phyloP scores from a whole-genome alignment of 2,888 invertebrate genomes.

The Sphaeridia pumilis region DNA sequence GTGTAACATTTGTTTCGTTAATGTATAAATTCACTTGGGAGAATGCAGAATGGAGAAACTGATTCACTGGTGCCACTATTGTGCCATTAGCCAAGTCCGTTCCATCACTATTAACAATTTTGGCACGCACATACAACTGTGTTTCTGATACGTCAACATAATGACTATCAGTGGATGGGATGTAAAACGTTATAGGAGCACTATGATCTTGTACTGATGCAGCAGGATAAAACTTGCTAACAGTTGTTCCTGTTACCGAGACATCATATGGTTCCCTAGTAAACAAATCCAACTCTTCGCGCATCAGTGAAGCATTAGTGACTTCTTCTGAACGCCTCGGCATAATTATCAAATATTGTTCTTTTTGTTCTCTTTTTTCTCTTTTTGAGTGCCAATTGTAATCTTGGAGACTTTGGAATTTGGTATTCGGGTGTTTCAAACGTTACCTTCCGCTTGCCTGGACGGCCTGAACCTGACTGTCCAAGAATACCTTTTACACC shows the following conservation, averaged over 20 bases:
- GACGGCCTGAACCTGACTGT: slow-evolving; percentile 12
- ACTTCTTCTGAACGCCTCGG: neutral
- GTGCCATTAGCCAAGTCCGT: neutral
- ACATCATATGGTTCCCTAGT: slow-evolving; percentile 16
- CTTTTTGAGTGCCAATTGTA: neutral
- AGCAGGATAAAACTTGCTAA: slow-evolving; percentile 7
- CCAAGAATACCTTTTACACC: neutral
- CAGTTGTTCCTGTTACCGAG: neutral
- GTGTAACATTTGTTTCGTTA: neutral
- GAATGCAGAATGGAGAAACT: slow-evolving; percentile 16
- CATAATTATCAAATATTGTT: neutral
- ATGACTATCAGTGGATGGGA: slow-evolving; percentile 17
- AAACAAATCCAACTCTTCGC: slow-evolving; percentile 20
- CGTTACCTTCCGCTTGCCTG: neutral
- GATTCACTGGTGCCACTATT: slow-evolving; percentile 14
- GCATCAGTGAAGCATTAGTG: neutral
- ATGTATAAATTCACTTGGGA: slow-evolving; percentile 10
- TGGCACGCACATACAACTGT: slow-evolving; percentile 10
- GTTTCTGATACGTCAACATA: slow-evolving; percentile 15
- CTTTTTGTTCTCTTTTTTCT: too few species aligned
- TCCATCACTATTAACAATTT: slow-evolving; percentile 2
- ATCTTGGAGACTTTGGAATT: neutral
- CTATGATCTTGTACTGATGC: neutral
- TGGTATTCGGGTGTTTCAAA: neutral
- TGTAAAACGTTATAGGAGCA: slow-evolving; percentile 17